These are phyloP conservation scores for Ischnura elegans DNA, from an alignment of 2,888 invertebrate species.

Conservation along the genomic window DNA sequence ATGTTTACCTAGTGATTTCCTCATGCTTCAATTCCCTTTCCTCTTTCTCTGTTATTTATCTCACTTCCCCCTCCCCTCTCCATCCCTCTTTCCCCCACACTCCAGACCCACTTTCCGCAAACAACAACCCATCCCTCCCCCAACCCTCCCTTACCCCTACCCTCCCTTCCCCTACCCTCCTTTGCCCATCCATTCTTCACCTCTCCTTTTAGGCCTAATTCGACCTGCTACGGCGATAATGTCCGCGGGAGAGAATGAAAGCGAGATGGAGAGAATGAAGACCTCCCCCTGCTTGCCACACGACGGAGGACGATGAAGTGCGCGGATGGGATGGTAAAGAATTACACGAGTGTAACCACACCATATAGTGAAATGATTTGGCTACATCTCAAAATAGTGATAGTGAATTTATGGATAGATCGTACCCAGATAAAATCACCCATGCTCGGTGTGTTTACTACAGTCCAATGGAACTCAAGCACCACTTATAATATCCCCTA, in stretches of 20 bases:
- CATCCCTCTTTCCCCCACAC: background rate
- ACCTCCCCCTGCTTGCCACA: background rate
- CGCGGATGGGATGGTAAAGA: background rate
- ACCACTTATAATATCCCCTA: no score
- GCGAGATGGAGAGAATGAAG: conserved; percentile 7
- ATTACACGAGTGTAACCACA: no score
- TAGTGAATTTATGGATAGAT: no score
- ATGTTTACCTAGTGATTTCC: conserved; percentile 67
- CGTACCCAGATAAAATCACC: no score
- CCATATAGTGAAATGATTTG: no score
- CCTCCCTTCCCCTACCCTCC: background rate
- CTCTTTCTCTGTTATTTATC: conserved; percentile 17
- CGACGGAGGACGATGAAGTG: conserved; percentile 15
- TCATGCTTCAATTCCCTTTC: conserved; percentile 66
- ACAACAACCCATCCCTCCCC: background rate
- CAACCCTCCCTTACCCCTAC: background rate
- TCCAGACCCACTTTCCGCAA: conserved; percentile 54
- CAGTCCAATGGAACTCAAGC: no score
- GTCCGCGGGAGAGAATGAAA: conserved; percentile 25
- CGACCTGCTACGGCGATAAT: conserved; percentile 61
- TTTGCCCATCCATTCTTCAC: conserved; percentile 39
- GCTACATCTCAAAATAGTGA: no score
- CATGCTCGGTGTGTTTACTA: no score
- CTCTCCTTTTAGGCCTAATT: conserved; percentile 68
- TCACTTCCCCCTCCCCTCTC: background rate